Evolutionary conservation across 2,113 vertebrate species (phyloP).

Genomic region (Hemichromis elongatus): DNA sequence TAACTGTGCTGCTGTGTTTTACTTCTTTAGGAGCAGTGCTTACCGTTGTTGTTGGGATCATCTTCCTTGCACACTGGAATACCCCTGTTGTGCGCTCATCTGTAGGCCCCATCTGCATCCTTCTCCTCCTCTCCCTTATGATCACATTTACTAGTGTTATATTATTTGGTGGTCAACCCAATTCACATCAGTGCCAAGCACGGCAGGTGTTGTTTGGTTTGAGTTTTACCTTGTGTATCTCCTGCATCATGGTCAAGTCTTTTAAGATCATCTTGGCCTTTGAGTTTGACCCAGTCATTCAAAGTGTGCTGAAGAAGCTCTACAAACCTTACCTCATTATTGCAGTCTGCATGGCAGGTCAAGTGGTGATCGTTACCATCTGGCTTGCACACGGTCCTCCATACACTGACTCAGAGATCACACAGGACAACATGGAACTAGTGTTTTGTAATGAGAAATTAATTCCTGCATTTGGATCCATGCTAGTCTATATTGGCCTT

Average conservation of each 20-base stretch:
- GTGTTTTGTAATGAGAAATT: slow-evolving; percentile 69
- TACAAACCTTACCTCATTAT: slow-evolving; percentile 71
- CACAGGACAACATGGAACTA: neutral
- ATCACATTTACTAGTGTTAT: slow-evolving; percentile 71
- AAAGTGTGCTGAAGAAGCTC: slow-evolving; percentile 64
- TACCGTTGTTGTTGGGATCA: slow-evolving; percentile 66
- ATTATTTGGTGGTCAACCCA: slow-evolving; percentile 51
- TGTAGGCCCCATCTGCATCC: slow-evolving; percentile 69
- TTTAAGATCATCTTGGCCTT: slow-evolving; percentile 45
- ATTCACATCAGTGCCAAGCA: neutral
- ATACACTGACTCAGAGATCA: neutral
- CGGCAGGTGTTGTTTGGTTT: slow-evolving; percentile 47
- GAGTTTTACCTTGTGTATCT: slow-evolving; percentile 53
- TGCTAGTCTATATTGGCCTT: slow-evolving; percentile 72
- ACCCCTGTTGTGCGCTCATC: slow-evolving; percentile 77
- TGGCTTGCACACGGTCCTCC: slow-evolving; percentile 73
- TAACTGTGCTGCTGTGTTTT: slow-evolving; percentile 69
- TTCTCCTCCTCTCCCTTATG: slow-evolving; percentile 78
- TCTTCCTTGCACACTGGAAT: slow-evolving; percentile 73
- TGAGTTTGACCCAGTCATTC: slow-evolving; percentile 30
- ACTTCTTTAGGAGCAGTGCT: slow-evolving; percentile 67
- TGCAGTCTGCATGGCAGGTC: slow-evolving; percentile 67
- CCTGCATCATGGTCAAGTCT: slow-evolving; percentile 60
- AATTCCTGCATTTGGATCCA: slow-evolving; percentile 65
- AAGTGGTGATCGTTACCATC: slow-evolving; percentile 67